Conservation (phyloP, 2,797 vertebrate genomes). For the Ptychadena robeensis region DNA sequence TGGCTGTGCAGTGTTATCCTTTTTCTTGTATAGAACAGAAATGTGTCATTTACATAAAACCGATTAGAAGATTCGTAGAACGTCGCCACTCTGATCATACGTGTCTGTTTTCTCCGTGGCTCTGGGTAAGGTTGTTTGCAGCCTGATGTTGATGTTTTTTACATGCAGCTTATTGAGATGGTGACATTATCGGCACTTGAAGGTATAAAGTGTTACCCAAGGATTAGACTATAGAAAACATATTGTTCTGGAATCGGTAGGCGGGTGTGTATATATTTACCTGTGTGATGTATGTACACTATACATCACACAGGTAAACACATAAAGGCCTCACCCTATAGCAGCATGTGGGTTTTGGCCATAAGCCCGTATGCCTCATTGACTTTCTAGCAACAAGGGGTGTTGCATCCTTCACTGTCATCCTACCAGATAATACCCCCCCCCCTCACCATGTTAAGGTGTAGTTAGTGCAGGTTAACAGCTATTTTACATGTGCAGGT, state of each 20-base stretch:
- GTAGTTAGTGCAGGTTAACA: too few relatives aligned
- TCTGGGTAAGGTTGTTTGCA: background rate
- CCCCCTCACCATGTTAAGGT: too few relatives aligned
- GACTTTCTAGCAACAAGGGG: too few relatives aligned
- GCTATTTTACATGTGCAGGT: too few relatives aligned
- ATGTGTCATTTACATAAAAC: background rate
- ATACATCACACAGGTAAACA: too few relatives aligned
- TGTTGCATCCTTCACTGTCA: too few relatives aligned
- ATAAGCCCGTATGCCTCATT: too few relatives aligned
- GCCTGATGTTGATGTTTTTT: background rate
- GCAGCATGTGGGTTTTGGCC: too few relatives aligned
- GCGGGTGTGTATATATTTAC: background rate
- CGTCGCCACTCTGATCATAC: background rate
- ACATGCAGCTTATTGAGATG: background rate
- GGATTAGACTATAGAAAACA: background rate
- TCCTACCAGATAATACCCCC: too few relatives aligned
- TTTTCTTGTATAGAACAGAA: background rate
- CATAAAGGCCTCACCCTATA: too few relatives aligned
- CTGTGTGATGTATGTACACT: background rate
- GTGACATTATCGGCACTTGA: background rate
- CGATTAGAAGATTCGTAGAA: background rate
- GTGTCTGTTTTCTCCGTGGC: background rate
- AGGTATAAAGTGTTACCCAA: background rate
- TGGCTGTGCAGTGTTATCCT: background rate
- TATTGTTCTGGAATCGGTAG: background rate